Evolutionary conservation across 2,113 vertebrate species (phyloP).

Genomic region (Echinops telfairi): DNA sequence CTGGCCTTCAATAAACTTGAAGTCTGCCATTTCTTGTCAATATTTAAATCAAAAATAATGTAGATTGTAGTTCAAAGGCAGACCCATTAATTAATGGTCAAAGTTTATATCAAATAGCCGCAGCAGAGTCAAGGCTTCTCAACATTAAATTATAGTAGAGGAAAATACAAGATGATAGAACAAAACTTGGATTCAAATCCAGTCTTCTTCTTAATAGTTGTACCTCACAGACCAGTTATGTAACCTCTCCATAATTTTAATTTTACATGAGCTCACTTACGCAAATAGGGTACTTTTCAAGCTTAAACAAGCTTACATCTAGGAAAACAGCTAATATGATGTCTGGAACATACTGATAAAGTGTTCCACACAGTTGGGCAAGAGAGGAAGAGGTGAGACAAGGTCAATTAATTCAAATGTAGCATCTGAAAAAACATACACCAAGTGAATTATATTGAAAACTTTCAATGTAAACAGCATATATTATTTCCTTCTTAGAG

Average conservation of each 20-base stretch:
- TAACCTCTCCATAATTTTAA: background rate
- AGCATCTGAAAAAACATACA: background rate
- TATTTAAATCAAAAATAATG: background rate
- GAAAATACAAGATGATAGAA: background rate
- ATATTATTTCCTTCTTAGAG: background rate
- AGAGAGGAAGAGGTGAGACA: background rate
- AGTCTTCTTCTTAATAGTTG: background rate
- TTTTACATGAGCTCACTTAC: background rate
- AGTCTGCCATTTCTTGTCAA: background rate
- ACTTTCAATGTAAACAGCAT: background rate
- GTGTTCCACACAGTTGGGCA: background rate
- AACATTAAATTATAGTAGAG: background rate
- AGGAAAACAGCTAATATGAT: background rate
- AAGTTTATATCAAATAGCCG: background rate
- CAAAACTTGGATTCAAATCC: background rate
- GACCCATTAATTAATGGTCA: background rate
- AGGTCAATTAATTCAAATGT: background rate
- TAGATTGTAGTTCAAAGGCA: background rate
- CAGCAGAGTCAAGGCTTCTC: background rate
- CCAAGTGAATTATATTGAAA: background rate
- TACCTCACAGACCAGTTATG: background rate
- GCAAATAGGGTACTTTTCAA: background rate
- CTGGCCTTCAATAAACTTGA: background rate
- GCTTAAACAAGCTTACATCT: background rate
- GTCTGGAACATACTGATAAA: too few relatives aligned